Base-by-base conservation (phyloP, 2,888 invertebrate species). In the Opisthograptis luteolata region DNA sequence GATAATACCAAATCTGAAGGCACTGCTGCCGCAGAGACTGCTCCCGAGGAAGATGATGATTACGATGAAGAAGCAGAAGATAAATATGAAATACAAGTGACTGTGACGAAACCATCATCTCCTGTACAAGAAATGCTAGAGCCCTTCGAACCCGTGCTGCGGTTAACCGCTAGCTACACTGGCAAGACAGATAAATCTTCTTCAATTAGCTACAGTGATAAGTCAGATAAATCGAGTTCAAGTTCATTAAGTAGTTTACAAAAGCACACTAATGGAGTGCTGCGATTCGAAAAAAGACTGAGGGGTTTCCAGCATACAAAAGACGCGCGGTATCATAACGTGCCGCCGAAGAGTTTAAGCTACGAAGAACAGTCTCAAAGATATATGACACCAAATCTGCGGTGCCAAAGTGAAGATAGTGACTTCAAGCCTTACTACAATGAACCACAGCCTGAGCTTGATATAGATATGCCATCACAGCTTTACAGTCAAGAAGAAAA, bases 401-500 rank as follows among this genome's bases (percentile, higher is more conserved):
- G 92, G 9, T 93, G 93, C 66, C 92, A 93, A 72, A 93, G 93
- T 60, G 93, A 93, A 75, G 93, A 93, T 49, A 90, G 88, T 57
- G 87, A 81, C 3, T 89, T 85, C 54, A 85, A 86, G 59, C 83
- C 81, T 15, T 86, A 87, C 54, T 78, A 78, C 52, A 80, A 76
- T 5, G 81, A 87, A 32, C 91, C 92, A 4, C 87, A 91, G 55
- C 87, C 87, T 0, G 91, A 91, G 62, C 87, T 93, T 46, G 92
- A 92, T 27, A 93, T 93, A 46, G 92, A 90, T 58, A 87, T 89
- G 76, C 90, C 91, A 8, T 91, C 91, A 17, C 85, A 92, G 36
- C 79, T 93, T 5, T 93, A 93, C 63, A 92, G 92, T 32, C 92
- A 92, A 66, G 92, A 91, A 73, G 93, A 93, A 62, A 93, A 93